Percentiles rank a stretch among this genome's conserved stretches.
These are phyloP conservation scores for Nibea coibor DNA, from an alignment of 2,113 vertebrate species.

Conservation along the genomic window DNA sequence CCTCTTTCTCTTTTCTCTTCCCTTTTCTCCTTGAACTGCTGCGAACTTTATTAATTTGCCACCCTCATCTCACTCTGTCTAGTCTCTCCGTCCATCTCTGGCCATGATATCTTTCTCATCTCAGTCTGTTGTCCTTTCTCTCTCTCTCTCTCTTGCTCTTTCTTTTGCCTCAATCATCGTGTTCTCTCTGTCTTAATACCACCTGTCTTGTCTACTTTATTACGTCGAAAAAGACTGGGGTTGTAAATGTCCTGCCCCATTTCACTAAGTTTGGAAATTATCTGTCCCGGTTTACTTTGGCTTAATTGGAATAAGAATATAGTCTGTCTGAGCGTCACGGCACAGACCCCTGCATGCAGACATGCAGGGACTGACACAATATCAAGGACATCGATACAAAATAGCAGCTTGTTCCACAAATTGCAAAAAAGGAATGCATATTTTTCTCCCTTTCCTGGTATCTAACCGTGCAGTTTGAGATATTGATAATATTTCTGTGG, in stretches of 20 bases:
- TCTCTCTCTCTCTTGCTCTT: neutral
- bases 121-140: constrained; percentile 1
- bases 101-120: constrained; percentile 10
- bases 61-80: constrained; percentile 27
- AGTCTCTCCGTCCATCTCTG: constrained; percentile 8
- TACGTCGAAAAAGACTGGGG: neutral
- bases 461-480: neutral
- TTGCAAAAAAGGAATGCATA: neutral
- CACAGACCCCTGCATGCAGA: neutral
- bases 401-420: neutral
- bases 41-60: constrained; percentile 26
- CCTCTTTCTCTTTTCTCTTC: neutral
- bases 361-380: neutral
- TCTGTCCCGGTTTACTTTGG: constrained; percentile 45
- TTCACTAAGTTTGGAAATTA: constrained; percentile 34
- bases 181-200: neutral
- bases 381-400: neutral
- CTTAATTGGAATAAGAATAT: constrained; percentile 30
- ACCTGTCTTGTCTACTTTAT: constrained; percentile 9
- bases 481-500: neutral
- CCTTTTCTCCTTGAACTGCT: constrained; percentile 23
- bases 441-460: neutral
- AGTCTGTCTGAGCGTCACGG: constrained; percentile 12
- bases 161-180: neutral
- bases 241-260: constrained; percentile 13